Conservation (phyloP, 2,888 invertebrate species). For the Sturmia bella region DNA sequence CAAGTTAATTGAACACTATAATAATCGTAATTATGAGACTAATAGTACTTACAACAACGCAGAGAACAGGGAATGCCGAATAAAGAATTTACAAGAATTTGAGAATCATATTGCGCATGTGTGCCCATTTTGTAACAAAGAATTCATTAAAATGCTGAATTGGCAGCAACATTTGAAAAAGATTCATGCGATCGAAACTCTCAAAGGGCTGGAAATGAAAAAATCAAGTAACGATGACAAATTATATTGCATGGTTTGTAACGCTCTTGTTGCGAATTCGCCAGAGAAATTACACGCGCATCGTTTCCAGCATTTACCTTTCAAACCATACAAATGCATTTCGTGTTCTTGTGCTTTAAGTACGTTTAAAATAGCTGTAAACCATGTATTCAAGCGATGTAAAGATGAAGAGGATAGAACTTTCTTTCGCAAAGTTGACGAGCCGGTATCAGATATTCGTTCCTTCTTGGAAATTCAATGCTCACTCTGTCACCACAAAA, state of each 20-base stretch:
- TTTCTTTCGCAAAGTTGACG: neutral
- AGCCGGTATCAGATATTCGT: neutral
- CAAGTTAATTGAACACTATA: conserved; percentile 7
- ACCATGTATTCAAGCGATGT: conserved; percentile 50
- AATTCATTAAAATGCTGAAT: conserved; percentile 44
- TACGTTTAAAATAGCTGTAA: conserved; percentile 49
- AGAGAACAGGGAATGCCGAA: neutral
- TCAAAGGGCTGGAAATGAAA: conserved; percentile 61
- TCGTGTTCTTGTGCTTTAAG: conserved; percentile 42
- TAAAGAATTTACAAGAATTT: conserved; percentile 46
- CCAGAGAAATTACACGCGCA: conserved; percentile 53
- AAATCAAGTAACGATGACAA: conserved; percentile 25
- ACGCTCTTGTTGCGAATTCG: conserved; percentile 39
- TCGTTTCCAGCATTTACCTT: conserved; percentile 66
- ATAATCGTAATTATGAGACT: neutral
- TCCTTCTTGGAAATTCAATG: conserved; percentile 45
- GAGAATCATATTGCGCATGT: conserved; percentile 60
- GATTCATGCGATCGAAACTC: conserved; percentile 56
- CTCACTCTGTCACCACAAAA: conserved; percentile 34
- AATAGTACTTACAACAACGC: neutral
- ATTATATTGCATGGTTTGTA: conserved; percentile 60
- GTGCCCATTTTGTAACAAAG: conserved; percentile 65
- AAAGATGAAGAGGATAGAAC: conserved; percentile 23
- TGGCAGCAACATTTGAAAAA: conserved; percentile 63
- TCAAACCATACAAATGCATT: conserved; percentile 64